A percentile compares a stretch with the other conserved stretches of the same genome.
These are phyloP conservation scores for Halictus ligatus DNA, from an alignment of 2,888 invertebrate species.

Conservation along the genomic window DNA sequence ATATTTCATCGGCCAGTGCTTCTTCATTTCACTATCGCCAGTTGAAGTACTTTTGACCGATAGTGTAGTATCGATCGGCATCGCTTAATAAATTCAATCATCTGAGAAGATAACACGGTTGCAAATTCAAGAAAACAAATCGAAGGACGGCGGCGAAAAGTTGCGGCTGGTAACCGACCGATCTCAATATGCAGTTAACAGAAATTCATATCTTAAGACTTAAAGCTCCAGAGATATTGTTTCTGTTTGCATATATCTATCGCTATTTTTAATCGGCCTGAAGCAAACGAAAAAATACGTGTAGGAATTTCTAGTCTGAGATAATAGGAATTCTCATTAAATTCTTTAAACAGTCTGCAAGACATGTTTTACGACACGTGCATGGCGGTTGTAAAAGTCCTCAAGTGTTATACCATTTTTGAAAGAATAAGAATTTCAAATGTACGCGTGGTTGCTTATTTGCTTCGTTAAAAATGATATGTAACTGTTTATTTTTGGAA, in stretches of 20 bases:
- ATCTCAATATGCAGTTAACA: not conserved
- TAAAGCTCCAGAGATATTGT: not conserved
- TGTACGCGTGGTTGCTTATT: not conserved
- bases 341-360: not conserved
- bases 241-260: not conserved
- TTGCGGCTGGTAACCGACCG: not conserved
- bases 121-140: not conserved
- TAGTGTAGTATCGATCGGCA: slow-evolving; percentile 10
- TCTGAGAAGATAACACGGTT: slow-evolving; percentile 36
- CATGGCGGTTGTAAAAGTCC: too few relatives aligned
- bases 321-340: not conserved
- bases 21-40: not conserved
- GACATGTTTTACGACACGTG: not conserved
- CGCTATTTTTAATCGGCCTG: not conserved
- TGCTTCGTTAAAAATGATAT: not conserved
- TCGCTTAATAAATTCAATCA: slow-evolving; percentile 41
- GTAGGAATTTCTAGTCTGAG: not conserved
- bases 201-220: not conserved
- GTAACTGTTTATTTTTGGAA: not conserved
- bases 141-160: not conserved
- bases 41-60: not conserved
- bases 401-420: not conserved
- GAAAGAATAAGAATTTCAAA: not conserved
- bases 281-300: not conserved
- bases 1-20: not conserved